Percentiles rank a stretch among this genome's conserved stretches.
These are phyloP conservation scores for Sialis lutaria DNA, from an alignment of 2,888 invertebrate genomes.

Conservation along the genomic window DNA sequence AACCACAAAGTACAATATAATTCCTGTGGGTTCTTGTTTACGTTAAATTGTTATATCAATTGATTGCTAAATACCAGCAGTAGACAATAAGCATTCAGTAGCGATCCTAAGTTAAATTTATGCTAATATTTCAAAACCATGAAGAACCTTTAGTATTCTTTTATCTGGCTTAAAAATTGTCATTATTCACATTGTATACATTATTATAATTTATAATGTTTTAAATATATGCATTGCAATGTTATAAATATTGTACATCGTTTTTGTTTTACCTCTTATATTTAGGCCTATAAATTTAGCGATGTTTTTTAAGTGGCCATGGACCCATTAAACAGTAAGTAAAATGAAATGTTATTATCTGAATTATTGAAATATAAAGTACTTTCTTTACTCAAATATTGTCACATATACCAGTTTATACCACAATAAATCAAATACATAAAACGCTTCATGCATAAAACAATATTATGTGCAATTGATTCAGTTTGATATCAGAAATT, in stretches of 20 bases:
- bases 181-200: slow-evolving; percentile 2
- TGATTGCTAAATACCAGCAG: slow-evolving; percentile 1
- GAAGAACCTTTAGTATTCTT: background rate
- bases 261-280: background rate
- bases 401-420: too few relatives aligned
- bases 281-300: too few relatives aligned
- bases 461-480: too few relatives aligned
- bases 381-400: too few relatives aligned
- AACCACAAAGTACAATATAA: too few relatives aligned
- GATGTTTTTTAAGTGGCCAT: too few relatives aligned
- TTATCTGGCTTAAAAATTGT: background rate
- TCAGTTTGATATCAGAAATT: too few relatives aligned
- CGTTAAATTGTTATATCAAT: background rate
- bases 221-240: slow-evolving; percentile 4
- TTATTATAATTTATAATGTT: slow-evolving; percentile 1
- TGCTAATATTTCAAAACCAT: background rate
- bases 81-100: slow-evolving; percentile 4
- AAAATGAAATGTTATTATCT: too few relatives aligned
- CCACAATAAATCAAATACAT: too few relatives aligned
- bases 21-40: background rate
- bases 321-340: too few relatives aligned
- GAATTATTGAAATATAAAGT: too few relatives aligned
- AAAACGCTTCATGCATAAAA: too few relatives aligned
- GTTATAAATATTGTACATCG: background rate
- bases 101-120: background rate